These are phyloP conservation scores for Bruchidius siliquastri DNA, from an alignment of 2,888 invertebrate species.

Conservation along the genomic window DNA sequence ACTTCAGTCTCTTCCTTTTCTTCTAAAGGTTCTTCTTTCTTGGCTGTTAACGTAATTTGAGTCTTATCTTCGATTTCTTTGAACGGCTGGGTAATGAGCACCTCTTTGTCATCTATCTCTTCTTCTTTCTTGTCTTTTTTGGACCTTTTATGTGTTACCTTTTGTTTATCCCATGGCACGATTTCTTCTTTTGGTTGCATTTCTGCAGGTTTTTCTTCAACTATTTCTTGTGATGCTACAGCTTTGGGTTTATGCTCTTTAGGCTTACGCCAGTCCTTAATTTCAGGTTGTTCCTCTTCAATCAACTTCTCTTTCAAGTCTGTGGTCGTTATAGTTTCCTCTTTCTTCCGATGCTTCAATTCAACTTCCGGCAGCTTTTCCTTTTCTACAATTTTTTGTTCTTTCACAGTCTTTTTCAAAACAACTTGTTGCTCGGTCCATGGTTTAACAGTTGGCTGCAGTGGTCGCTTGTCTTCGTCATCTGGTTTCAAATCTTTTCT, in stretches of 20 bases:
- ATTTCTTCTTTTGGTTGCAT: constrained; percentile 43
- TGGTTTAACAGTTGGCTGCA: constrained; percentile 42
- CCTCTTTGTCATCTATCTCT: constrained; percentile 50
- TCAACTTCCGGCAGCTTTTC: constrained; percentile 25
- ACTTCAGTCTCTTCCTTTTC: neutral
- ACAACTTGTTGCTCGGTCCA: constrained; percentile 61
- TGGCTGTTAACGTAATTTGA: constrained; percentile 18
- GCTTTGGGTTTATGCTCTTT: constrained; percentile 37
- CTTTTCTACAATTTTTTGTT: constrained; percentile 41
- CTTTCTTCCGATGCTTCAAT: constrained; percentile 17
- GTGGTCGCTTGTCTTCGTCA: constrained; percentile 7
- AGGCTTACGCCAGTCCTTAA: constrained; percentile 14
- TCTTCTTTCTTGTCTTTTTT: constrained; percentile 55
- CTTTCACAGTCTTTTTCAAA: constrained; percentile 46
- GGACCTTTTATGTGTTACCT: constrained; percentile 49
- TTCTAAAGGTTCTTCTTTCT: neutral
- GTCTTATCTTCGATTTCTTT: constrained; percentile 27
- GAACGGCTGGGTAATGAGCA: constrained; percentile 46
- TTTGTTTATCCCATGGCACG: constrained; percentile 61
- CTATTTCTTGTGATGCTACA: constrained; percentile 1
- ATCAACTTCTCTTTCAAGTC: constrained; percentile 30
- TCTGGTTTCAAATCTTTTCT: constrained; percentile 19
- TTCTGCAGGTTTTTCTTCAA: constrained; percentile 30
- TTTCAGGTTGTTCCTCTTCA: constrained; percentile 10
- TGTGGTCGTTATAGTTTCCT: constrained; percentile 27